Percentiles rank a stretch among this genome's conserved stretches.
These are phyloP conservation scores for Trilocha varians DNA, from an alignment of 2,888 invertebrate genomes.

Conservation along the genomic window DNA sequence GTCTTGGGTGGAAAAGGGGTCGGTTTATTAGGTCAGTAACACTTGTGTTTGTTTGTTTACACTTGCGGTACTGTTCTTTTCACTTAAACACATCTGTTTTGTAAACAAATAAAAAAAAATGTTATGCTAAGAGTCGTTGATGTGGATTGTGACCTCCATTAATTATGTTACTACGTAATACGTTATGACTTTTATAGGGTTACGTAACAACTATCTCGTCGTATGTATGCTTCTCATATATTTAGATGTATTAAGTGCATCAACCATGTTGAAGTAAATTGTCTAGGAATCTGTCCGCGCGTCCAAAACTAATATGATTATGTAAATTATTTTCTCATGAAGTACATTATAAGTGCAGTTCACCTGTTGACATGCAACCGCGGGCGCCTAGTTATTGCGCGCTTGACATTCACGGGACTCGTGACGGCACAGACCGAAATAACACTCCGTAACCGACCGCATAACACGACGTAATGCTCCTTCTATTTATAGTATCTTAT, in stretches of 20 bases:
- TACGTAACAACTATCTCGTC: too few species aligned
- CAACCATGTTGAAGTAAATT: too few species aligned
- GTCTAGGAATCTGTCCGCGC: too few species aligned
- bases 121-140: background rate
- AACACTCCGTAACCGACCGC: constrained; percentile 64
- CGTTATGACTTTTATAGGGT: constrained; percentile 7
- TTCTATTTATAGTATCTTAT: constrained; percentile 63
- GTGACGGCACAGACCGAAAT: constrained; percentile 64
- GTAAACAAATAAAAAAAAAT: background rate
- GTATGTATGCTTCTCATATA: too few species aligned
- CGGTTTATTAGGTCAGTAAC: constrained; percentile 71
- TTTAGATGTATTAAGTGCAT: too few species aligned
- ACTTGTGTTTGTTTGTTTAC: constrained; percentile 59
- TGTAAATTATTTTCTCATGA: constrained; percentile 25
- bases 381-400: constrained; percentile 53
- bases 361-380: constrained; percentile 58
- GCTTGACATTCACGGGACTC: constrained; percentile 67
- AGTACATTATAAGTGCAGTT: constrained; percentile 42
- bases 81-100: constrained; percentile 10
- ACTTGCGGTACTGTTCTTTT: constrained; percentile 21
- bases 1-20: constrained; percentile 64
- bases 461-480: constrained; percentile 62
- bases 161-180: background rate
- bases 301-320: too few species aligned
- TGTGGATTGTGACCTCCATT: background rate